Conservation (phyloP, 2,797 vertebrate species). For the Adelosebastes latens region DNA sequence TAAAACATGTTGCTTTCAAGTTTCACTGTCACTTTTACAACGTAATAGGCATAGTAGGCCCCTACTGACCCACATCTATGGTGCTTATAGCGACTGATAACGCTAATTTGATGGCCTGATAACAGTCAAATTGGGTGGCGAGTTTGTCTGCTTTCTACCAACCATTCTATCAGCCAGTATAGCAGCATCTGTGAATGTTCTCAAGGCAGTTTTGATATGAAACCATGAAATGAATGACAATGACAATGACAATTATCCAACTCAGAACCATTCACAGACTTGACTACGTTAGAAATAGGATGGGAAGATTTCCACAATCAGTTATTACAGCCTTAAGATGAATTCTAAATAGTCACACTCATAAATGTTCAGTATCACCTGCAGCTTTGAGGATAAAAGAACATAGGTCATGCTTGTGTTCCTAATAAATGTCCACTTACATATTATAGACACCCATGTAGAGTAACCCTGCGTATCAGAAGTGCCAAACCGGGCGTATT, state of each 20-base stretch:
- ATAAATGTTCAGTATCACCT: neutral
- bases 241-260: neutral
- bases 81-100: no score
- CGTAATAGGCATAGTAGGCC: no score
- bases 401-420: neutral
- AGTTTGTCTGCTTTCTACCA: slow-evolving; percentile 11
- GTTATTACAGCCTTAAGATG: neutral
- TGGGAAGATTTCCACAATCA: neutral
- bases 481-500: slow-evolving; percentile 21
- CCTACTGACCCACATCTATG: no score
- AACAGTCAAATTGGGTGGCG: no score
- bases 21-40: no score
- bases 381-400: neutral
- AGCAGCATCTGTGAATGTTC: slow-evolving; percentile 14
- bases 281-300: neutral
- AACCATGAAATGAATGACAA: neutral
- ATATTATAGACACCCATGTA: neutral
- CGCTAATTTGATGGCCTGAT: no score
- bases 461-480: slow-evolving; percentile 26
- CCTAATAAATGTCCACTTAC: neutral
- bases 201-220: neutral
- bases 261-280: neutral
- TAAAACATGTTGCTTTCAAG: no score
- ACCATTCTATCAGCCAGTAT: neutral
- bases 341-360: neutral